Percentiles rank a stretch among this genome's conserved stretches.
Evolutionary conservation across 1,140 invertebrate genomes (phyloP).

Genomic region (Bombus waltoni): DNA sequence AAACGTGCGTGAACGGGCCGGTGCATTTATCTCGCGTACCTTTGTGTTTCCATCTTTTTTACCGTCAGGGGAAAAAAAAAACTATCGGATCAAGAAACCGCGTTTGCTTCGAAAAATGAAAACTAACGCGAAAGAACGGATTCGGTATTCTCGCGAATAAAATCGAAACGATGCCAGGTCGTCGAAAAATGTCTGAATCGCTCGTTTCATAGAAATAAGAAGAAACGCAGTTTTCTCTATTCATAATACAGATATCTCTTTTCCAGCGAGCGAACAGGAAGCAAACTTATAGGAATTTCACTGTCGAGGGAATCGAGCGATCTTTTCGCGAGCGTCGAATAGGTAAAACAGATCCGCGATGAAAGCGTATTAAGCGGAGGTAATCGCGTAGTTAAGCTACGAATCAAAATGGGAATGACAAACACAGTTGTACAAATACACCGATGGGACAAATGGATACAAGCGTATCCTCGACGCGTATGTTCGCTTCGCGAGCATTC

Average conservation of each 20-base stretch:
- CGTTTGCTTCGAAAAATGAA: not conserved
- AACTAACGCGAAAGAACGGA: not conserved
- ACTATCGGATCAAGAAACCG: not conserved
- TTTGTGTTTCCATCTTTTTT: not conserved
- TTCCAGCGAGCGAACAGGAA: not conserved
- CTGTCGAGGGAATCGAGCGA: not conserved
- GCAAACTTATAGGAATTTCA: not conserved
- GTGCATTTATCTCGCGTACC: not conserved
- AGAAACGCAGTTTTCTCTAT: not conserved
- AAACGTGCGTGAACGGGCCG: not conserved
- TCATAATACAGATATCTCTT: too few species aligned
- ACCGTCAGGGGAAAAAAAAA: not conserved
- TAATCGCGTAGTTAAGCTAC: slow-evolving; percentile 44
- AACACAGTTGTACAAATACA: slow-evolving; percentile 21
- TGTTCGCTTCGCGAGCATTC: slow-evolving; percentile 9
- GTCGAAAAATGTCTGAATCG: not conserved
- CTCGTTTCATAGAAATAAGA: not conserved
- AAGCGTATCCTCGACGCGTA: not conserved
- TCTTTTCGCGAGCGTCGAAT: slow-evolving; percentile 6
- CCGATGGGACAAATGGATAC: slow-evolving; percentile 12
- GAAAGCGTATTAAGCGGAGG: not conserved
- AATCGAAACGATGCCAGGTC: not conserved
- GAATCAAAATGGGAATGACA: slow-evolving; percentile 40
- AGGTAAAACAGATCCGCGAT: slow-evolving; percentile 31
- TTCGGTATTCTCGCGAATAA: not conserved